Conservation (phyloP, 2,113 vertebrate genomes). For the Ciconia boyciana region DNA sequence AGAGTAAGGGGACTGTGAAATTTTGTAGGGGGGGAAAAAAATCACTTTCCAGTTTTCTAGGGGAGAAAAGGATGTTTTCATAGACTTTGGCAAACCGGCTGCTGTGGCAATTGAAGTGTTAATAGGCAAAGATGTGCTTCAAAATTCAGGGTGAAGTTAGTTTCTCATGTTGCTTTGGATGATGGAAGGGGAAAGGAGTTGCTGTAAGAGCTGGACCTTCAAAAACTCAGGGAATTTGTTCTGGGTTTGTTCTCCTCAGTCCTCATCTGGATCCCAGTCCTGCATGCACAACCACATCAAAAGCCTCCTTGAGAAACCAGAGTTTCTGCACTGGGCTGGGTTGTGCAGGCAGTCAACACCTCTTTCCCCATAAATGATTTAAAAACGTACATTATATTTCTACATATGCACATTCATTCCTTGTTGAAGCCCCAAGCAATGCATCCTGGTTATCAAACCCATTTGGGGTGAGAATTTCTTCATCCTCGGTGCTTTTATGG, state of each 20-base stretch:
- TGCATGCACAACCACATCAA: accelerated
- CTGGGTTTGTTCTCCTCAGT: neutral
- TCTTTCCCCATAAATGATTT: neutral
- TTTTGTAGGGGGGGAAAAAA: neutral
- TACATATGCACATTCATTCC: accelerated
- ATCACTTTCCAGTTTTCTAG: neutral
- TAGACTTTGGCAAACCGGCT: neutral
- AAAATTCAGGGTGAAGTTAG: neutral
- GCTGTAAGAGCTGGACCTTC: neutral
- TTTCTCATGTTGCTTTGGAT: neutral
- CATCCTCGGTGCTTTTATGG: accelerated
- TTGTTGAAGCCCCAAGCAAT: neutral
- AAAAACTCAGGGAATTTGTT: neutral
- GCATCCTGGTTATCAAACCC: neutral
- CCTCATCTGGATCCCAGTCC: neutral
- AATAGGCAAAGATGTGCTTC: neutral
- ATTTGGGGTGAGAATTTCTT: neutral
- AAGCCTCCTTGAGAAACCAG: neutral
- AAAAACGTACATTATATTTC: neutral
- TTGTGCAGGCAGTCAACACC: neutral
- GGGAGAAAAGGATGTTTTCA: neutral
- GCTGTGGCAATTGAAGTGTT: neutral
- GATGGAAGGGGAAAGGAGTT: neutral
- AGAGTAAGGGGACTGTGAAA: neutral
- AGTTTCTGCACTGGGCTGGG: neutral